Base-by-base conservation (phyloP, 2,113 vertebrate species). In the Elanoides forficatus region DNA sequence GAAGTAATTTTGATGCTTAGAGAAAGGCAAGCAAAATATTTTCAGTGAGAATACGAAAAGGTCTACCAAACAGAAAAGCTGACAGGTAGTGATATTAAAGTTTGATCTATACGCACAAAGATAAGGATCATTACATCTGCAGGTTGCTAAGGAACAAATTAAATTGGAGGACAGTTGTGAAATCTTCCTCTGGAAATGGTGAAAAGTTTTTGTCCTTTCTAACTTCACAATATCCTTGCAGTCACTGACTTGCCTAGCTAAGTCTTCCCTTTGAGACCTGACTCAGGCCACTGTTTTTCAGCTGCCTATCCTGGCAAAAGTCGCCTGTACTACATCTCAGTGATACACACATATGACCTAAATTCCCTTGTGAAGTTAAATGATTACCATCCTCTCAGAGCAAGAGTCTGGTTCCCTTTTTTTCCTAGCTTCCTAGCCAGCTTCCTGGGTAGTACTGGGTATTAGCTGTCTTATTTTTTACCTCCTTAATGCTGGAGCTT, bases 71-170 rank as follows among this genome's bases (percentile, higher is more conserved):
- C 40, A 90, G 30, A 74, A 90, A 83, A 50, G 14, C 50, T 93
- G 95, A 92, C 79, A 95, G 36, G 48, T 75, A 43, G 67, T 15
- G 63, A 94, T 92, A 92, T 84, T 92, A 26, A 95, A 96, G 75
- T 94, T 84, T 86, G 83, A 94, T 88, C 79, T 93, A 82, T 53
- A 88, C 2, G 0, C 53, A 76, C 53, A 58, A 79, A 76, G 96
- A 83, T 85, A 93, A 60, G 52, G 38, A 96, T 88, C 71, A 82
- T 73, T 95, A 88, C 85, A 85, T 80, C 81, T 66, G 27, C 48
- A 80, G 48, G 67, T 86, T 90, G 85, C 82, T 88, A 92, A 86
- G 88, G 62, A 92, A 95, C 88, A 92, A 93, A 88, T 81, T 75
- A 90, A 91, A 88, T 34, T 65, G 76, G 42, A 88, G 9, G 38